Evolutionary conservation across 37 sponge, comb jelly and placozoan genomes (phyloP).

Genomic region (Haliclona indistincta): DNA sequence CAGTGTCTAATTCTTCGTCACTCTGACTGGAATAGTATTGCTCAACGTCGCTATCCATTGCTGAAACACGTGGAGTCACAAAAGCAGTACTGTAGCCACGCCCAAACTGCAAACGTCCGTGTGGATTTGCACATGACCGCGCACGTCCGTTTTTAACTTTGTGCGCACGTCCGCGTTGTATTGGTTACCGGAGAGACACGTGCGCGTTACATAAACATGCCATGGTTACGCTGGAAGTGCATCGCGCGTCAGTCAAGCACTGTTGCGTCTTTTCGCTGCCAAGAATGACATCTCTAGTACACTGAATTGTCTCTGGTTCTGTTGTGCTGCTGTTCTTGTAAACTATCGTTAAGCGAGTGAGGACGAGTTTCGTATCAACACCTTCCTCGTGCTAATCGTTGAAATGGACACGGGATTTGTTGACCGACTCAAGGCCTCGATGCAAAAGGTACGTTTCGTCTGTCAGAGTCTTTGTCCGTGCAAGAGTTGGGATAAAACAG

Average conservation of each 20-base stretch:
- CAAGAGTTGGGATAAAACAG: background rate
- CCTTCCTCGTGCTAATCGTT: background rate
- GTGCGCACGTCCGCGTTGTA: too few species aligned
- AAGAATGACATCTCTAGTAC: too few species aligned
- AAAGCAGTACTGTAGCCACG: background rate
- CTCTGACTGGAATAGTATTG: too few species aligned
- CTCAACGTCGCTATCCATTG: too few species aligned
- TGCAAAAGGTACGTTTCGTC: background rate
- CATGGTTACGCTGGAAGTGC: background rate
- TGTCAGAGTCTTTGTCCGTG: background rate
- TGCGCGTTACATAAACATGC: conserved; percentile 4
- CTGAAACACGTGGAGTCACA: background rate
- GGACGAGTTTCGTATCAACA: background rate
- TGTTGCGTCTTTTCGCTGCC: background rate
- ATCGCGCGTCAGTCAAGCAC: background rate
- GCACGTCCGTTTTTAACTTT: too few species aligned
- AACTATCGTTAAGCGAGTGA: background rate
- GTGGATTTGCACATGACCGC: too few species aligned
- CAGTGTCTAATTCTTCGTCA: background rate
- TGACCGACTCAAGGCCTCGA: background rate
- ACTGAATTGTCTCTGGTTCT: too few species aligned
- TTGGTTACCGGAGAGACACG: conserved; percentile 10
- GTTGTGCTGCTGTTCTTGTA: background rate
- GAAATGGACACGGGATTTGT: background rate
- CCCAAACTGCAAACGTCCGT: too few species aligned